Evolutionary conservation across 1,140 invertebrate species (phyloP).

Genomic region (Phenacoccus solenopsis): DNA sequence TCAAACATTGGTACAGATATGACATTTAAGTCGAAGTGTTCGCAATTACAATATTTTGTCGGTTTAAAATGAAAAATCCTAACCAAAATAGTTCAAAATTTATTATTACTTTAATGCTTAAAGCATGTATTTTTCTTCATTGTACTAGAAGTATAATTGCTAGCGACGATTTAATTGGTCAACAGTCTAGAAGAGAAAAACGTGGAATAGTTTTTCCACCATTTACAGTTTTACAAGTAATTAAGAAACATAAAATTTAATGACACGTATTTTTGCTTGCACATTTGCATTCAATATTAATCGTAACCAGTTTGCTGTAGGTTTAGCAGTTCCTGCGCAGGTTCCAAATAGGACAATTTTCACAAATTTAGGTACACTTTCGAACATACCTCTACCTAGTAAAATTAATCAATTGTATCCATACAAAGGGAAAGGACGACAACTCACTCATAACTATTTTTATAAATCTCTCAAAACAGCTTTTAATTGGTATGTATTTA

Average conservation of each 20-base stretch:
- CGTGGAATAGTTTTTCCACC: neutral
- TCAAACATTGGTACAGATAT: too few relatives aligned
- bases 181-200: too few relatives aligned
- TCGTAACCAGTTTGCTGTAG: neutral
- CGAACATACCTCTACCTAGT: neutral
- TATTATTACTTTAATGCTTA: too few relatives aligned
- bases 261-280: neutral
- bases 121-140: too few relatives aligned
- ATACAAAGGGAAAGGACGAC: neutral
- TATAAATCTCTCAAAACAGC: neutral
- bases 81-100: too few relatives aligned
- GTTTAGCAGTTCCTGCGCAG: neutral
- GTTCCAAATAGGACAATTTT: neutral
- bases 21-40: too few relatives aligned
- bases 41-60: too few relatives aligned
- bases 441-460: neutral
- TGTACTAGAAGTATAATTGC: too few relatives aligned
- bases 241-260: too few relatives aligned
- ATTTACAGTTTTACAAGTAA: neutral
- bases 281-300: neutral
- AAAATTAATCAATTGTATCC: constrained; percentile 1
- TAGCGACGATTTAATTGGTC: too few relatives aligned
- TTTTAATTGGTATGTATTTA: neutral
- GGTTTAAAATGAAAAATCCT: too few relatives aligned
- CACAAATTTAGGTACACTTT: neutral